phyloP scores from a whole-genome alignment of 2,888 invertebrate species.

The Eupithecia tripunctaria region DNA sequence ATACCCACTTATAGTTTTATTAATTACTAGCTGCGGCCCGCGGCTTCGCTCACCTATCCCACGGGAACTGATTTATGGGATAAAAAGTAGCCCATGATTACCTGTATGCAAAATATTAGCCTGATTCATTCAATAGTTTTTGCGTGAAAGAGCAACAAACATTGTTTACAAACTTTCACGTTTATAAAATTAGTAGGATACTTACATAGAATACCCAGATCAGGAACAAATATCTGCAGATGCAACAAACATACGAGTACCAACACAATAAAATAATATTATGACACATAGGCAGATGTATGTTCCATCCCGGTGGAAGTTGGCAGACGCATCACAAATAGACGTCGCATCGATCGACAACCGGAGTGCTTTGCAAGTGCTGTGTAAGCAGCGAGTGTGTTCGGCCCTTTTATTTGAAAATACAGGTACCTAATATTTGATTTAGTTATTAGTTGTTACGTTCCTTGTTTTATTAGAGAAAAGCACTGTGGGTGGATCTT shows the following conservation, averaged over 20 bases:
- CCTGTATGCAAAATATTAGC: too few relatives aligned
- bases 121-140: too few relatives aligned
- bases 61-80: too few relatives aligned
- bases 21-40: too few relatives aligned
- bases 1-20: too few relatives aligned
- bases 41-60: too few relatives aligned
- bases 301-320: conserved; percentile 8
- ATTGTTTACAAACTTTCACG: too few relatives aligned
- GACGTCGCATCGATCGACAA: conserved; percentile 5
- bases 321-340: conserved; percentile 27
- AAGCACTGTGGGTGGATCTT: too few relatives aligned
- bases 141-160: too few relatives aligned
- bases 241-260: neutral
- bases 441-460: neutral
- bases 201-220: neutral
- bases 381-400: conserved; percentile 5
- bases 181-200: too few relatives aligned
- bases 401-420: conserved; percentile 3
- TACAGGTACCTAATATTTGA: neutral
- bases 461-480: neutral
- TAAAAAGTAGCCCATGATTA: too few relatives aligned
- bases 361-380: conserved; percentile 15
- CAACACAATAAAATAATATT: neutral
- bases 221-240: neutral
- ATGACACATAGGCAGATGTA: neutral